Conservation (phyloP, 2,113 vertebrate species). For the Centropristis striata region DNA sequence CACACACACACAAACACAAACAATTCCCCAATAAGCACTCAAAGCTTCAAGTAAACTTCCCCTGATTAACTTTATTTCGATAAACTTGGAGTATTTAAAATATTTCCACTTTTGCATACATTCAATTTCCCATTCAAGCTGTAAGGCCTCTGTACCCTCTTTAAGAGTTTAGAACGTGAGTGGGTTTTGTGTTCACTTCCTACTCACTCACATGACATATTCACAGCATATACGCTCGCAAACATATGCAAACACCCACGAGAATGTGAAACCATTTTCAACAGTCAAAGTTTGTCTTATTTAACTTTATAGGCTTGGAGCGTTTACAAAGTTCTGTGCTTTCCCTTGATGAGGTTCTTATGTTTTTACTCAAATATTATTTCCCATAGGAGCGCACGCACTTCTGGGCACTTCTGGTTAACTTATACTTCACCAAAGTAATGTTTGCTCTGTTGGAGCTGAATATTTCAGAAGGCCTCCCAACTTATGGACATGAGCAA, state of each 20-base stretch:
- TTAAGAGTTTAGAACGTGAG: not conserved
- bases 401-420: constrained; percentile 27
- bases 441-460: constrained; percentile 49
- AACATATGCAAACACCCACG: constrained; percentile 40
- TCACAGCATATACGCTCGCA: constrained; percentile 4
- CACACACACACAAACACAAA: constrained; percentile 9
- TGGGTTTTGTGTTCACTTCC: constrained; percentile 23
- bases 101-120: not conserved
- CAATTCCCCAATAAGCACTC: not conserved
- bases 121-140: not conserved
- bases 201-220: not conserved
- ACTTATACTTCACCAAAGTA: constrained; percentile 35
- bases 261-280: constrained; percentile 8
- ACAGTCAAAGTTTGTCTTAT: not conserved
- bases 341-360: not conserved
- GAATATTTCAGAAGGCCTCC: constrained; percentile 46
- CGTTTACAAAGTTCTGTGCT: constrained; percentile 5
- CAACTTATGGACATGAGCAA: constrained; percentile 21
- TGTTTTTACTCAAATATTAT: constrained; percentile 44
- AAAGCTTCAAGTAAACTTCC: not conserved
- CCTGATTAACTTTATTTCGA: not conserved
- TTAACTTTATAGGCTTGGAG: constrained; percentile 22
- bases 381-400: constrained; percentile 14
- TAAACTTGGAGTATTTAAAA: not conserved
- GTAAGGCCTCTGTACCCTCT: not conserved